Conservation (phyloP, 2,888 invertebrate genomes). For the Xylota sylvarum region DNA sequence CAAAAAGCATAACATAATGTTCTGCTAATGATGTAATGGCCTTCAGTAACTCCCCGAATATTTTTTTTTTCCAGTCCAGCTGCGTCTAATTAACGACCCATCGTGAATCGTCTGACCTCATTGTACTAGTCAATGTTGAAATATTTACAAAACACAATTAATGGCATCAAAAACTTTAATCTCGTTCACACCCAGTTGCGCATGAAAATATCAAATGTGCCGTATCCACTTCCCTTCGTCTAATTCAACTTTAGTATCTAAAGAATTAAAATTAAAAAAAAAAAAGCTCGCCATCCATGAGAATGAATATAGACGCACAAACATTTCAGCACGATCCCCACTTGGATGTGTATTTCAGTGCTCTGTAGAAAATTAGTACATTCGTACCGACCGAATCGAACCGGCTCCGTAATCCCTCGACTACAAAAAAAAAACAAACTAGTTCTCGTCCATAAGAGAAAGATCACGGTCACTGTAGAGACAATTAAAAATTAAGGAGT, state of each 20-base stretch:
- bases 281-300: constrained; percentile 53
- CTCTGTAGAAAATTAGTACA: constrained; percentile 27
- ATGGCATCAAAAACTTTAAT: constrained; percentile 2
- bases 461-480: constrained; percentile 22
- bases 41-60: not conserved
- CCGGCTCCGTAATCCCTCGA: not conserved
- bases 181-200: not conserved
- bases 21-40: constrained; percentile 21
- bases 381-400: constrained; percentile 33
- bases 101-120: constrained; percentile 40
- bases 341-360: constrained; percentile 39
- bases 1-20: constrained; percentile 19
- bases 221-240: constrained; percentile 36
- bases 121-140: constrained; percentile 9
- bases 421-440: not conserved
- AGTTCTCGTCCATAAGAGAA: constrained; percentile 24
- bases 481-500: constrained; percentile 12
- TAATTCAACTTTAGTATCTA: not conserved
- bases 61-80: not conserved
- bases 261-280: constrained; percentile 28
- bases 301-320: constrained; percentile 27
- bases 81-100: not conserved
- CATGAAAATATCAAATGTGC: constrained; percentile 60
- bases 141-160: not conserved
- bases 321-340: constrained; percentile 18